phyloP scores from a whole-genome alignment of 2,888 invertebrate species.

The Drosophila ezoana region DNA sequence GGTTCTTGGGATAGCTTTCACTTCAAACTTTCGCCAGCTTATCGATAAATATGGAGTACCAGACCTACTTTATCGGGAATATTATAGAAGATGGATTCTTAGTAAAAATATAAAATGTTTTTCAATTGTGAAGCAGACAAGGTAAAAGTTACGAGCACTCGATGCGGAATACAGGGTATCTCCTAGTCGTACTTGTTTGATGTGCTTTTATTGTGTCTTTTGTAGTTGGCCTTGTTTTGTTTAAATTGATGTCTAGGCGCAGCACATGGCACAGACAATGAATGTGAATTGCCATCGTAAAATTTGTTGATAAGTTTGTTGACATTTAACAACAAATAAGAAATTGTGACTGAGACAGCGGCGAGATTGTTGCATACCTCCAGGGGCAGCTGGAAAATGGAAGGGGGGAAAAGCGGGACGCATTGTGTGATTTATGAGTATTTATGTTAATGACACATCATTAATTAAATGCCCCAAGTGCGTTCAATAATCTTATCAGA shows the following conservation, averaged over 20 bases:
- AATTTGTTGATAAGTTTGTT: slow-evolving; percentile 48
- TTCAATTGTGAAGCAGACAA: too few species aligned
- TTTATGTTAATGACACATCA: slow-evolving; percentile 64
- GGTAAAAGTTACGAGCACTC: too few species aligned
- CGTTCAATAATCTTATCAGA: slow-evolving; percentile 31
- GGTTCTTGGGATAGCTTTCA: too few species aligned
- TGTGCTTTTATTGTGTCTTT: not conserved
- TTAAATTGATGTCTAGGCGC: slow-evolving; percentile 19
- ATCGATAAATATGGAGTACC: too few species aligned
- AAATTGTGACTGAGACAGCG: slow-evolving; percentile 36
- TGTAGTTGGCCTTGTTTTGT: slow-evolving; percentile 25
- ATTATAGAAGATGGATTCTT: too few species aligned
- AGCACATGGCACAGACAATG: slow-evolving; percentile 44
- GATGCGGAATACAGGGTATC: not conserved
- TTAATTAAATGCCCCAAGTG: slow-evolving; percentile 69
- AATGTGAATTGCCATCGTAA: slow-evolving; percentile 41
- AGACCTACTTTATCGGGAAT: too few species aligned
- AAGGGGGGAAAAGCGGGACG: not conserved
- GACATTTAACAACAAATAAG: slow-evolving; percentile 40
- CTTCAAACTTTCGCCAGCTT: too few species aligned
- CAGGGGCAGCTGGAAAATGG: not conserved
- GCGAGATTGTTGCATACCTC: slow-evolving; percentile 34
- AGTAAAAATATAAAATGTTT: too few species aligned
- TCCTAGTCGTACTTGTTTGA: not conserved
- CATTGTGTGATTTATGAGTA: slow-evolving; percentile 64